Conservation (phyloP, 2,113 vertebrate species). For the Catharus fuscescens region DNA sequence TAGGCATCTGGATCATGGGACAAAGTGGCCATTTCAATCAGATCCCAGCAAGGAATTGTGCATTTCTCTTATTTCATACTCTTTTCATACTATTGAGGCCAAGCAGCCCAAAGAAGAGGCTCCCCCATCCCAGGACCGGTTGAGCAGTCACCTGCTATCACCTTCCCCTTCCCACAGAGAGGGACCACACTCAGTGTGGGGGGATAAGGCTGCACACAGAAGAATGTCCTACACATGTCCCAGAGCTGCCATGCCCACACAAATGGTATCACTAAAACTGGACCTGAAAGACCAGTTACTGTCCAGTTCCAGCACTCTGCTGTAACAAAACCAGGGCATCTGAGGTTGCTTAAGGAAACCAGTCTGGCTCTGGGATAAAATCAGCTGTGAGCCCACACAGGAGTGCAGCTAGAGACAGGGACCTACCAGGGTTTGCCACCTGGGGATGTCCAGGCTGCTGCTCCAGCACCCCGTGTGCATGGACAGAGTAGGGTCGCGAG, state of each 20-base stretch:
- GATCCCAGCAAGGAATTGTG: not conserved
- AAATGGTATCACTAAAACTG: not conserved
- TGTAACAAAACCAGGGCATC: not conserved
- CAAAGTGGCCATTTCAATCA: not conserved
- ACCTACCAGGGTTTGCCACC: slow-evolving; percentile 74
- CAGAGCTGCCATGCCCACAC: not conserved
- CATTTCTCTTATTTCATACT: not conserved
- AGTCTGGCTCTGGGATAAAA: not conserved
- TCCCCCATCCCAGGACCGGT: not conserved
- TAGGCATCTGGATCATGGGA: not conserved
- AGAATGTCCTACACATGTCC: not conserved
- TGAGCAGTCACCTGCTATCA: not conserved
- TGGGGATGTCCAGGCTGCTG: not conserved
- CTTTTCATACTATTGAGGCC: not conserved
- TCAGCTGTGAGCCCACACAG: not conserved
- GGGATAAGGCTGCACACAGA: not conserved
- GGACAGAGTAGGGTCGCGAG: slow-evolving; percentile 73
- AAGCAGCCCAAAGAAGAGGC: not conserved
- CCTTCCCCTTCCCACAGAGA: not conserved
- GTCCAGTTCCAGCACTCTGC: not conserved
- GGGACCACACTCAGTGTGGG: fast-evolving
- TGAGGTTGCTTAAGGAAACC: not conserved
- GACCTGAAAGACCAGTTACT: not conserved
- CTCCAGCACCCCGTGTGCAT: slow-evolving; percentile 77
- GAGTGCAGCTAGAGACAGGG: not conserved